Base-by-base conservation (phyloP, 2,888 invertebrate species). In the Chloroclystis v-ata region DNA sequence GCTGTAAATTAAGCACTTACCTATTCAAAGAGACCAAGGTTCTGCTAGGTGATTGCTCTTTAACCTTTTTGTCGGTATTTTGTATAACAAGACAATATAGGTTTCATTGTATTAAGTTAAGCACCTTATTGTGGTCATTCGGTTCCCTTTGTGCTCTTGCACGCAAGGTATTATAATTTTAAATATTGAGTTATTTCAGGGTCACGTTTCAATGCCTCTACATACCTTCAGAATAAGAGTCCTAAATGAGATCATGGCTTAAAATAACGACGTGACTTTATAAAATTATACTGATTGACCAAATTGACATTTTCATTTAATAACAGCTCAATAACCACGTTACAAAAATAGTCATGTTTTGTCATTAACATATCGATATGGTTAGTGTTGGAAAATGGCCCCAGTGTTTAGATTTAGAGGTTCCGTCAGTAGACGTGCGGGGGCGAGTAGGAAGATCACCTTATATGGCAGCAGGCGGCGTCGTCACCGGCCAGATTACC, bases 381-480 rank as follows among this genome's bases (percentile, higher is more conserved):
- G 74, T 61, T 62, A 59, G 59, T 59, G 60, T 70, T 60, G 70
- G 72, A 71, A 76, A 79, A 77, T 72, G 63, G 62, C 37, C 62
- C 59, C 61, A 55, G 57, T 60, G 55, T 60, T 66, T 63, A 67
- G 64, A 69, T 60, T 66, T 63, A 67, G 64, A 69, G 63, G 72
- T 76, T 77, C 73, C 71, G 75, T 70, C 70, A 70, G 68, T 60
- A 64, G 63, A 47, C 37, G 52, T 65, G 86, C 78, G 86, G 86
- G 85, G 86, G 87, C 85, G 86, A 82, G 65, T 81, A 82, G 83
- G 83, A 82, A 82, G 79, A 75, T 72, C 61, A 67, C 69, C 85
- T 68, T 84, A 82, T 82, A 86, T 67, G 86, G 86, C 59, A 63
- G 60, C 62, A 63, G 40, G 64, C 33, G 10, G 8, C 35, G 20